Base-by-base conservation (phyloP, 2,113 vertebrate species). In the Suncus etruscus region DNA sequence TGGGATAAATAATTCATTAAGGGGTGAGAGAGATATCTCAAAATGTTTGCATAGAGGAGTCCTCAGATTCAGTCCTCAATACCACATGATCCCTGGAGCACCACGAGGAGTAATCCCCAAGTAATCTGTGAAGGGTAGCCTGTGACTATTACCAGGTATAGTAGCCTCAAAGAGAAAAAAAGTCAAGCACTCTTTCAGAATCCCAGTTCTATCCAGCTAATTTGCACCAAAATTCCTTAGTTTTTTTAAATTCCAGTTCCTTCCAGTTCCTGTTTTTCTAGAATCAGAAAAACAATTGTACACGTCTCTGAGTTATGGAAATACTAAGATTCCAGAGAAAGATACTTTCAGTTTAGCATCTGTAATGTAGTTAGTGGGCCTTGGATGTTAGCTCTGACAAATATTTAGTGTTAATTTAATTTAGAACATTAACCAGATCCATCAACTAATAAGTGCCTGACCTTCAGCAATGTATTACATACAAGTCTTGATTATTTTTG, bases 401-500 rank as follows among this genome's bases (percentile, higher is more conserved):
- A 63, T 54, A 69, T 51, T 51, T 63, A 76, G 12, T 6, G 70
- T 61, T 65, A 47, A 84, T 82, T 90, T 51, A 74, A 75, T 66
- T 74, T 72, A 76, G 63, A 86, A 72, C 39, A 73, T 20, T 31
- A 79, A 20, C 18, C 77, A 86, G n/a, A 16, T 73, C 54, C 29
- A 78, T 86, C 73, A 50, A 63, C 32, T 16, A 87, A 80, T 69
- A 65, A 50, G 15, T 61, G 51, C 6, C 39, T 86, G 12, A 51
- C 72, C 11, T 29, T 45, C 50, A 65, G 58, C 29, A 82, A 72
- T 86, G 54, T 45, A 79, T 85, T 90, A 86, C 32, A 88, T 27
- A 22, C 12, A 16, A 78, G 11, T 81, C 47, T 87, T 91, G 47
- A 18, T 77, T 79, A 63, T 32, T 86, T 39, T 89, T 75, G 70